Conservation (phyloP, 1,140 invertebrate species). For the Drosophila bipectinata region DNA sequence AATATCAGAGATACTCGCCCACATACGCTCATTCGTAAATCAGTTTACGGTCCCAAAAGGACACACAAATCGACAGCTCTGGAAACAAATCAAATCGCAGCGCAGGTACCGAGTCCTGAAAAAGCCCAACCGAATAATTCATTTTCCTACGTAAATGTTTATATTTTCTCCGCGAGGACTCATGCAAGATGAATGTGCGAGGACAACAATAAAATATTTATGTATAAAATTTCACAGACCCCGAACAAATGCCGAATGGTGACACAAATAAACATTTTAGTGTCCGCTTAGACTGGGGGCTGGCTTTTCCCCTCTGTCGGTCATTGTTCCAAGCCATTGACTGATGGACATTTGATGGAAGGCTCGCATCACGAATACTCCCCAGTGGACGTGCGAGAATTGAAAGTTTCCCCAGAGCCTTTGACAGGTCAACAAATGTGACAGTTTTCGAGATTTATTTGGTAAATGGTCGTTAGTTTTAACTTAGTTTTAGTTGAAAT, state of each 20-base stretch:
- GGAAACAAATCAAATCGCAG: slow-evolving; percentile 20
- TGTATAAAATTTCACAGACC: slow-evolving; percentile 16
- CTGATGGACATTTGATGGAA: slow-evolving; percentile 58
- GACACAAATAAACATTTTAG: slow-evolving; percentile 22
- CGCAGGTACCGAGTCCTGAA: neutral
- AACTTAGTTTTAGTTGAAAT: neutral
- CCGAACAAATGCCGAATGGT: slow-evolving; percentile 4
- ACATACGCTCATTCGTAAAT: slow-evolving; percentile 19
- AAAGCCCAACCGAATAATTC: slow-evolving; percentile 31
- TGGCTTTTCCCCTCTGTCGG: neutral
- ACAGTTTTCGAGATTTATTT: slow-evolving; percentile 42
- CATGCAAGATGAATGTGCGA: slow-evolving; percentile 42
- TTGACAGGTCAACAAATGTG: slow-evolving; percentile 42
- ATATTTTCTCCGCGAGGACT: neutral
- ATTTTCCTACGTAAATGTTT: slow-evolving; percentile 7
- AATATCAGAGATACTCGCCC: neutral
- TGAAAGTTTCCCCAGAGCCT: slow-evolving; percentile 32
- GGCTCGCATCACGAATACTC: slow-evolving; percentile 50
- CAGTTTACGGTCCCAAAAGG: slow-evolving; percentile 17
- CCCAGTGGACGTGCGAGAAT: slow-evolving; percentile 40
- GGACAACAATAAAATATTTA: slow-evolving; percentile 48
- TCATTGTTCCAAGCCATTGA: slow-evolving; percentile 33
- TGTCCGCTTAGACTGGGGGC: slow-evolving; percentile 7
- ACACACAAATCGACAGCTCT: slow-evolving; percentile 22
- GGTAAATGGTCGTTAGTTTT: slow-evolving; percentile 29